These are phyloP conservation scores for Anthoptus insignis DNA, from an alignment of 2,888 invertebrate genomes.

Conservation along the genomic window DNA sequence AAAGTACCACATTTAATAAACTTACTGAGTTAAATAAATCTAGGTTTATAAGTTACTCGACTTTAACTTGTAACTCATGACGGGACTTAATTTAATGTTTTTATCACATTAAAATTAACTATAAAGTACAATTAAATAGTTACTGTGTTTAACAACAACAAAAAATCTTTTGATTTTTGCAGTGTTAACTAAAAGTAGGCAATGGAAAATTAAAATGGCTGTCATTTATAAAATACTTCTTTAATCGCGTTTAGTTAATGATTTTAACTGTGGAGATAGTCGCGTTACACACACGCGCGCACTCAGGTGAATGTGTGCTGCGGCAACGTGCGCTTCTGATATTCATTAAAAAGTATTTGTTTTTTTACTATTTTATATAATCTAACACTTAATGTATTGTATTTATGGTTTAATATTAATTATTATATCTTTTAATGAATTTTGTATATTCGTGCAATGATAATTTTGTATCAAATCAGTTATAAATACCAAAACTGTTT, in stretches of 20 bases:
- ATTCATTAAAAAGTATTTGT: constrained; percentile 26
- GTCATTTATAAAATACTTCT: not conserved
- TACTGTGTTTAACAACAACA: no score
- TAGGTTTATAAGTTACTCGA: no score
- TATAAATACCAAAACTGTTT: constrained; percentile 1
- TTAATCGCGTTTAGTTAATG: not conserved
- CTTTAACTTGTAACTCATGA: no score
- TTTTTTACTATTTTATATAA: constrained; percentile 29
- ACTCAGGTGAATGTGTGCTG: not conserved
- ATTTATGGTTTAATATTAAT: constrained; percentile 22
- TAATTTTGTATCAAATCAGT: not conserved
- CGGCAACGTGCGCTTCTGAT: constrained; percentile 30
- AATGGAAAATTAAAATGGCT: not conserved
- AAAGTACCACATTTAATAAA: no score
- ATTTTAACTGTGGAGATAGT: constrained; percentile 6
- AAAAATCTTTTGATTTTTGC: no score
- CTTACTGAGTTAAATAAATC: no score
- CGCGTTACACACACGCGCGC: not conserved
- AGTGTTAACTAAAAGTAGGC: no score
- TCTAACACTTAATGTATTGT: constrained; percentile 13
- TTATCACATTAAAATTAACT: no score
- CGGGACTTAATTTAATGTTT: no score
- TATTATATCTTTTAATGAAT: not conserved
- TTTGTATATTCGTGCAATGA: constrained; percentile 12
- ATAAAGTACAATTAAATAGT: not conserved